These are phyloP conservation scores for Leucosticte australis DNA, from an alignment of 2,113 vertebrate species.

Conservation along the genomic window DNA sequence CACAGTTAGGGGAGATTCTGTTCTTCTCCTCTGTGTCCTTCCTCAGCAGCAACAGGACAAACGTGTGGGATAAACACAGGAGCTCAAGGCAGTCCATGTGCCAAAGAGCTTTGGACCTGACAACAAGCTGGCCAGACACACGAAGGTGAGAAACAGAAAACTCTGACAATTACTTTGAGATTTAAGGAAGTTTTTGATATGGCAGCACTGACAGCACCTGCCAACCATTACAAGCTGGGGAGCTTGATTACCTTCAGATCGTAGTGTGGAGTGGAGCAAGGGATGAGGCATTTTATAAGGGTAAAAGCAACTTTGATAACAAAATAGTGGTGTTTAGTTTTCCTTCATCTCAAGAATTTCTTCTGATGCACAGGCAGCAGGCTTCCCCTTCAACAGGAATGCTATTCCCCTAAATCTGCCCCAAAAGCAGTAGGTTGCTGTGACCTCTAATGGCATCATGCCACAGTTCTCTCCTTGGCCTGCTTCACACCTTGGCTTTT, in stretches of 20 bases:
- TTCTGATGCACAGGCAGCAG: background rate
- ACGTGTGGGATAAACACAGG: background rate
- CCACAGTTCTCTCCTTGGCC: slow-evolving; percentile 29
- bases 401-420: background rate
- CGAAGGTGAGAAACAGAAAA: background rate
- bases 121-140: background rate
- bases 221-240: background rate
- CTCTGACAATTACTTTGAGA: background rate
- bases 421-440: background rate
- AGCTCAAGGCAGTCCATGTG: accelerated
- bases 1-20: background rate
- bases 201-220: background rate
- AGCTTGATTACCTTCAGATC: background rate
- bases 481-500: background rate
- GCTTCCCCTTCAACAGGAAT: background rate
- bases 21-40: background rate
- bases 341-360: background rate
- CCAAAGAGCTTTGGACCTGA: background rate
- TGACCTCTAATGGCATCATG: slow-evolving; percentile 35
- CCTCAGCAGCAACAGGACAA: background rate
- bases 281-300: background rate
- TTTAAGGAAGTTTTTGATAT: background rate
- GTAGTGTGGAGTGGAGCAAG: background rate
- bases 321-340: background rate
- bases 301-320: background rate